These are phyloP conservation scores for Hylaeus volcanicus DNA, from an alignment of 1,140 invertebrate species.

Conservation along the genomic window DNA sequence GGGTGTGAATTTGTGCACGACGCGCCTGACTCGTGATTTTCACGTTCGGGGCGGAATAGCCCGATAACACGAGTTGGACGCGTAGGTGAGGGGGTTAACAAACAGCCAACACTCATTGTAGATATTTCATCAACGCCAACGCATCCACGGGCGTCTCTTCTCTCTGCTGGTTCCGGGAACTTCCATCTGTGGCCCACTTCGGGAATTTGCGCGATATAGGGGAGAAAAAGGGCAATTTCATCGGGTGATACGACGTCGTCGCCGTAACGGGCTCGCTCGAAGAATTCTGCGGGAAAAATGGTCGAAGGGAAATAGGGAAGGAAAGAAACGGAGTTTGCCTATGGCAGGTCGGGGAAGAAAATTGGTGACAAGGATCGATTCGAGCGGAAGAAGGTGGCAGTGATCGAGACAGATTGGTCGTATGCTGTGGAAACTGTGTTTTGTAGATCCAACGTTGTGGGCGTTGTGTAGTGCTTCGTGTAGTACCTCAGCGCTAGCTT, in stretches of 20 bases:
- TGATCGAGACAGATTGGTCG: conserved; percentile 61
- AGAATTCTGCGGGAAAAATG: background rate
- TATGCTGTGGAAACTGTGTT: conserved; percentile 65
- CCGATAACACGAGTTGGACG: too few species aligned
- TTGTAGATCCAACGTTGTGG: background rate
- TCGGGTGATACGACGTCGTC: background rate
- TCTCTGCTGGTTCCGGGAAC: too few species aligned
- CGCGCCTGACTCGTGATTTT: too few species aligned
- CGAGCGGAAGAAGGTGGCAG: background rate
- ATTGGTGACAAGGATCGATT: conserved; percentile 2
- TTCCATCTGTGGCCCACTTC: too few species aligned
- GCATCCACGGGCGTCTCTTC: too few species aligned
- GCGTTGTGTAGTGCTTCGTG: too few species aligned
- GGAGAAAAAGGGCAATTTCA: too few species aligned
- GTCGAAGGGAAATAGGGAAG: background rate
- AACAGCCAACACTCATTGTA: conserved; percentile 17
- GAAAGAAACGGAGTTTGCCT: background rate
- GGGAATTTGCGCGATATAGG: background rate
- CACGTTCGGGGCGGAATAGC: too few species aligned
- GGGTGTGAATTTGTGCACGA: too few species aligned
- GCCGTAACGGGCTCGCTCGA: background rate
- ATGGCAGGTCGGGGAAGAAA: conserved; percentile 4
- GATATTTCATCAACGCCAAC: conserved; percentile 23
- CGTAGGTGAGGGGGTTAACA: too few species aligned
- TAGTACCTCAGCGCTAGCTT: too few species aligned